A percentile compares a stretch with the other conserved stretches of the same genome.
Evolutionary conservation across 1,140 invertebrate genomes (phyloP).

Genomic region (Cotesia glomerata): DNA sequence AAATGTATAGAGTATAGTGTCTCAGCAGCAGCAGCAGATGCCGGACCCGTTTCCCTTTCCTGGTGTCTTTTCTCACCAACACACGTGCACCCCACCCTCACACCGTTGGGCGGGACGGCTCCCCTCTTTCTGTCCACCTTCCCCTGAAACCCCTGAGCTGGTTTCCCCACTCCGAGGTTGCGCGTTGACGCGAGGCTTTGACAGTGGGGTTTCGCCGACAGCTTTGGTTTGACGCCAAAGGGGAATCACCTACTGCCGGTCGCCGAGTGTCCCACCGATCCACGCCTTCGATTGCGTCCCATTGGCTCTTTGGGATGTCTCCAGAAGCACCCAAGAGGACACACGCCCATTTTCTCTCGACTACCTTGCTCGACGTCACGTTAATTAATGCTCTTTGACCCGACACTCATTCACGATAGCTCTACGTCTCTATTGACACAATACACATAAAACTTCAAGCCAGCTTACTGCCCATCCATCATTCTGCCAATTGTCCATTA

Average conservation of each 20-base stretch:
- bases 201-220: slow-evolving; percentile 35
- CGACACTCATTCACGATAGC: background rate
- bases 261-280: slow-evolving; percentile 42
- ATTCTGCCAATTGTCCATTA: too few species aligned
- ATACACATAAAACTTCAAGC: background rate
- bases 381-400: slow-evolving; percentile 24
- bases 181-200: slow-evolving; percentile 33
- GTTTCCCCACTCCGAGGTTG: slow-evolving; percentile 26
- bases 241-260: slow-evolving; percentile 41
- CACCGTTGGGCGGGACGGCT: slow-evolving; percentile 47
- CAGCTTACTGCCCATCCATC: too few species aligned
- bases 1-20: too few species aligned
- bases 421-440: background rate
- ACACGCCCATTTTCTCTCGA: slow-evolving; percentile 55
- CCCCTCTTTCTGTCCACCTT: slow-evolving; percentile 36
- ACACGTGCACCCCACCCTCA: slow-evolving; percentile 18
- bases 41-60: slow-evolving; percentile 21
- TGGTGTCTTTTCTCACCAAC: slow-evolving; percentile 19
- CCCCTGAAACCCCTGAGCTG: slow-evolving; percentile 44
- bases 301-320: slow-evolving; percentile 57
- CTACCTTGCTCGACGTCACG: slow-evolving; percentile 19
- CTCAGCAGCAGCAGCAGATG: slow-evolving; percentile 26
- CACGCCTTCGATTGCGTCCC: slow-evolving; percentile 56
- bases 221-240: slow-evolving; percentile 31
- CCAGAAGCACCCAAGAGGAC: slow-evolving; percentile 46